Evolutionary conservation across 1,140 invertebrate species (phyloP).

Genomic region (Gryon sp.): DNA sequence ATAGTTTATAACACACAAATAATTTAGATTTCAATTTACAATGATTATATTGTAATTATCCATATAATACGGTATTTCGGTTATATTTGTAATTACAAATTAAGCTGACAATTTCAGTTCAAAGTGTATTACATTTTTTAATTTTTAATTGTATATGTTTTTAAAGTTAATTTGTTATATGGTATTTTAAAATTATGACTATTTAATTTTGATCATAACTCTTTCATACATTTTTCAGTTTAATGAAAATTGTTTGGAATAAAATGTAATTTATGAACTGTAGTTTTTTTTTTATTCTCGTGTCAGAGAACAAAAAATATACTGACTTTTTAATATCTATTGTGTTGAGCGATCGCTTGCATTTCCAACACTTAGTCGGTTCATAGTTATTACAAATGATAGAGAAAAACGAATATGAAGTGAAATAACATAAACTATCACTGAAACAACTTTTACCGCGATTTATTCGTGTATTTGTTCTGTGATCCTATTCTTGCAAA

Average conservation of each 20-base stretch:
- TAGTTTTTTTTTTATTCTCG: no score
- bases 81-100: background rate
- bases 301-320: background rate
- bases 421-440: background rate
- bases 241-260: no score
- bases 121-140: no score
- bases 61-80: no score
- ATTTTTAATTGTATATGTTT: no score
- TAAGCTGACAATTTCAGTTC: no score
- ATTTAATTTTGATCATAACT: no score
- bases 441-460: background rate
- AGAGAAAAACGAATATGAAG: background rate
- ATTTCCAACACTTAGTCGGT: background rate
- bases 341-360: background rate
- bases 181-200: no score
- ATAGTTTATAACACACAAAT: slow-evolving; percentile 4
- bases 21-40: slow-evolving; percentile 26
- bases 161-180: no score
- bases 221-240: no score
- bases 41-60: slow-evolving; percentile 21
- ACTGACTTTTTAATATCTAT: slow-evolving; percentile 4
- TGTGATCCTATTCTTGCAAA: background rate
- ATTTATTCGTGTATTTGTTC: background rate
- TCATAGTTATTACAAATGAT: background rate
- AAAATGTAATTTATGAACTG: background rate